These are phyloP conservation scores for Ahaetulla prasina DNA, from an alignment of 2,113 vertebrate species.

Conservation along the genomic window DNA sequence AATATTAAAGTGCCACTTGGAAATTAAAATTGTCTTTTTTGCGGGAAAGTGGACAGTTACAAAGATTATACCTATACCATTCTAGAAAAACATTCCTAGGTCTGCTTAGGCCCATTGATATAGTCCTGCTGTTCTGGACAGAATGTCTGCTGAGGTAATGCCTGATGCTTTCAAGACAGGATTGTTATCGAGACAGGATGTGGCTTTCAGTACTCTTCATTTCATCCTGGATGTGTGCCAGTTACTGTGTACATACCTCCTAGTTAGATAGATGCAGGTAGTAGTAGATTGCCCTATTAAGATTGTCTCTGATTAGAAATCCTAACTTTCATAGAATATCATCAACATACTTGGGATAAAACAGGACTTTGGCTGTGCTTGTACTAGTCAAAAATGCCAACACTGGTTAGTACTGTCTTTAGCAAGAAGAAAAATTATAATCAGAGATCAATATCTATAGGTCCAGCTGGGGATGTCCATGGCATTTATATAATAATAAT, in stretches of 20 bases:
- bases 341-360: not conserved
- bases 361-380: not conserved
- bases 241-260: not conserved
- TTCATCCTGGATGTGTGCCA: not conserved
- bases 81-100: not conserved
- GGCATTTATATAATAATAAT: no score
- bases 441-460: not conserved
- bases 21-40: conserved; percentile 57
- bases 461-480: not conserved
- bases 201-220: not conserved
- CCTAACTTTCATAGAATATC: not conserved
- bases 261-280: not conserved
- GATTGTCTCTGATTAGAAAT: not conserved
- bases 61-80: not conserved
- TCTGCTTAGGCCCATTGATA: not conserved
- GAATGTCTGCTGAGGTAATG: not conserved
- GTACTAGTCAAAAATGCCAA: not conserved
- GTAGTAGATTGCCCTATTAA: not conserved
- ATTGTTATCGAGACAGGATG: not conserved
- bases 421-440: not conserved
- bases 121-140: not conserved
- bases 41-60: conserved; percentile 27
- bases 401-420: not conserved
- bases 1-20: conserved; percentile 74
- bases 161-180: not conserved